Evolutionary conservation across 2,113 vertebrate species (phyloP), one percentile per base, ranked within the genome.

Genomic region (Xiphorhynchus elegans): DNA sequence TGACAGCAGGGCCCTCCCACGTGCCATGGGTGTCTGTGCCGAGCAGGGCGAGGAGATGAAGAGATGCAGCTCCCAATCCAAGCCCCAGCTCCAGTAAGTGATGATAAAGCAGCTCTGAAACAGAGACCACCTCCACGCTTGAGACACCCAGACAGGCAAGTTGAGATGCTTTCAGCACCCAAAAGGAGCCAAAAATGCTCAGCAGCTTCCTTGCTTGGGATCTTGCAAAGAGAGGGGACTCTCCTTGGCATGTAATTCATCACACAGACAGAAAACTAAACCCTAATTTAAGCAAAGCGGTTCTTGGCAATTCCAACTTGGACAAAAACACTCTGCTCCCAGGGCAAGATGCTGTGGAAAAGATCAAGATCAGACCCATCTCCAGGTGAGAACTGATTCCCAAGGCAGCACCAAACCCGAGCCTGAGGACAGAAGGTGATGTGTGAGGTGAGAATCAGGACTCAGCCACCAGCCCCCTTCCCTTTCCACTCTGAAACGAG

Each of bases 381-480:
- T 7, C 46, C 18, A 17, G 62, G 31, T 7, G 39, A 21, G 9
- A n/a, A 40, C 5, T 40, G 39, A 28, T 37, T 4, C 67, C 39
- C 56, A 19, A 9, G 19, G 44, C 52, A 46, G 39, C 9, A 29
- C 13, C 63, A n/a, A 58, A 40, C 5, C 7, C 29, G 4, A 42
- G 29, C 19, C 50, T 3, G 5, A 4, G 17, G 11, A 21, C 47
- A 44, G 60, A 11, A 31, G n/a, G 59, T 13, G 78, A 67, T 12
- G 1, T 11, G 2, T 0, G 1, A 11, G 24, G 17, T 0, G 11
- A 50, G 35, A 40, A 39, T 23, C 4, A 23, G 26, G 35, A 25
- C 2, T 1, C 0, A 13, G 29, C 0, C 6, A 2, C 0, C 35
- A 13, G 39, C 14, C 66, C 6, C 44, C 26, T 49, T 19, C 42